Base-by-base conservation (phyloP, 2,888 invertebrate species). In the Brachynemurus nebulosus region DNA sequence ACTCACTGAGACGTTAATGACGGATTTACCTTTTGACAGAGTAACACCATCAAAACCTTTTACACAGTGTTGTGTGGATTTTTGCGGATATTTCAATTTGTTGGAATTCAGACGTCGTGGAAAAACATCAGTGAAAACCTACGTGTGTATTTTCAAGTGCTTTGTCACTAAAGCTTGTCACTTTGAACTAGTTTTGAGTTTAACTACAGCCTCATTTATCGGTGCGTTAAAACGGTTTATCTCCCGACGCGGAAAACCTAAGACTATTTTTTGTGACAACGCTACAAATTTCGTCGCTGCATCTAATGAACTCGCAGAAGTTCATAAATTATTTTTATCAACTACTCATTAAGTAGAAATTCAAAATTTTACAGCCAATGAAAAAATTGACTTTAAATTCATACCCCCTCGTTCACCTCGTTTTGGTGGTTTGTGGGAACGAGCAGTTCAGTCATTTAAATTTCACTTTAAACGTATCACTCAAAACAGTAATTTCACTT, bases 261-360 rank as follows among this genome's bases (percentile, higher is more conserved):
- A 27, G 9, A 44, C 51, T 7, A 34, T 55, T 0, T 50, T 44
- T 16, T 48, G 47, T 9, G 55, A 55, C 33, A 46, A 47, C 12
- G 53, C 52, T 12, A 51, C 52, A 2, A 54, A 54, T 25, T 56
- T 54, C 33, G 42, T 52, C 7, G 52, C 50, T 18, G 53, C 54
- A 2, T 42, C 40, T 19, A 12, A 5, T 9, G 8, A 4, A 5
- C 8, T 14, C 3, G 16, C 4, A 11, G 5, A 5, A 4, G 11
- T 35, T 11, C 14, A 35, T 14, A 35, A 11, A 9, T 12, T 35
- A 14, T 9, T 35, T 12, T 12, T 12, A 12, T 35, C 36, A 9
- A 11, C n/a, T 2, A 16, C 11, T 12, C 14, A 35, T 35, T 9
- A 14, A 9, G 4, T 9, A 12, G 36, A n/a, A 12, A 14, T 35